Percentiles rank a stretch among this genome's conserved stretches.
Conservation (phyloP, 2,888 invertebrate genomes). For the Fragum sueziense region DNA sequence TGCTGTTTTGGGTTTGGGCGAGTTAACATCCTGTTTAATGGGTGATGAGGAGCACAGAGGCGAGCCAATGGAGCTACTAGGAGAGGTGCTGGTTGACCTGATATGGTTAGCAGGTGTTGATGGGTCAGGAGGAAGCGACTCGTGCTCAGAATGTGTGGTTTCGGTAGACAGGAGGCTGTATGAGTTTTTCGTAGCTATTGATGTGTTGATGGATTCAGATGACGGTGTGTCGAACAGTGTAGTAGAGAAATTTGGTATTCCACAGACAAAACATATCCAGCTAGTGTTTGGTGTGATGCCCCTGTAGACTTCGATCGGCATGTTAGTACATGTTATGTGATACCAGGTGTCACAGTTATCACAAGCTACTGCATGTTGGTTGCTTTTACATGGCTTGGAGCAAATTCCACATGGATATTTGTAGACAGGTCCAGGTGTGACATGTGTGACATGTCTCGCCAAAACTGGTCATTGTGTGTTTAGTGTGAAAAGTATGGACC, state of each 20-base stretch:
- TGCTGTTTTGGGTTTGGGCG: neutral
- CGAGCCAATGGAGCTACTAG: constrained; percentile 19
- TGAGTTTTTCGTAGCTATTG: constrained; percentile 12
- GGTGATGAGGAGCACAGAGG: constrained; percentile 29
- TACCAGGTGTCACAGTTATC: constrained; percentile 20
- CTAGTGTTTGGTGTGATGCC: constrained; percentile 8
- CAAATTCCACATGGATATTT: constrained; percentile 39
- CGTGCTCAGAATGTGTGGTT: no score
- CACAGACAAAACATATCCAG: constrained; percentile 32
- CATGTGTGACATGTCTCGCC: constrained; percentile 35
- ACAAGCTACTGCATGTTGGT: constrained; percentile 34
- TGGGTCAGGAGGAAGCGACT: neutral
- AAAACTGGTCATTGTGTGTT: no score
- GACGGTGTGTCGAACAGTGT: constrained; percentile 27
- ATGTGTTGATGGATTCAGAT: constrained; percentile 11
- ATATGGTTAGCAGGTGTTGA: neutral
- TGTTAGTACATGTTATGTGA: constrained; percentile 28
- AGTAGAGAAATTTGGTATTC: constrained; percentile 19
- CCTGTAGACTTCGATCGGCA: constrained; percentile 4
- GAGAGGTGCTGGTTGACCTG: neutral
- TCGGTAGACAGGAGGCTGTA: constrained; percentile 21
- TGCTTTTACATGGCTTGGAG: constrained; percentile 28
- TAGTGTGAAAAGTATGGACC: neutral
- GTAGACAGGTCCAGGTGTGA: constrained; percentile 32
- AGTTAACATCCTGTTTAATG: neutral